Conservation (phyloP, 2,113 vertebrate species). For the Platycercus adscitus region DNA sequence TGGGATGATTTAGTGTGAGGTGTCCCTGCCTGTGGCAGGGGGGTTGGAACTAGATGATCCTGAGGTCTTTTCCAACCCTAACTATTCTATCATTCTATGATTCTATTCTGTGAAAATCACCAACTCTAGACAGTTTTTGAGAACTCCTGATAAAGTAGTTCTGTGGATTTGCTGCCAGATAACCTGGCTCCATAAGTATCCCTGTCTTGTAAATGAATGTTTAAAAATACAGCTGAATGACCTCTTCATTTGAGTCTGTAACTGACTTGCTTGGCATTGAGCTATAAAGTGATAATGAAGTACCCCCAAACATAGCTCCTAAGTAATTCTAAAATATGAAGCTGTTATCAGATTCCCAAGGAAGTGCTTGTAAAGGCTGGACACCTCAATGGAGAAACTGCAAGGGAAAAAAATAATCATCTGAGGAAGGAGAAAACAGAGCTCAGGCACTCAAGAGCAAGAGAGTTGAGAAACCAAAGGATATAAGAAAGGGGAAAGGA, state of each 20-base stretch:
- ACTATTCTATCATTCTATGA: no score
- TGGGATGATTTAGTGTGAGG: no score
- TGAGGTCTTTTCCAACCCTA: no score
- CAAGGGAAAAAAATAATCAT: background rate
- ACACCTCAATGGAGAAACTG: background rate
- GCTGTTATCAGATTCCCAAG: background rate
- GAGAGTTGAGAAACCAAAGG: background rate
- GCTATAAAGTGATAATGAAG: background rate
- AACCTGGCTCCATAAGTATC: background rate
- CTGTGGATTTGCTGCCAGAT: background rate
- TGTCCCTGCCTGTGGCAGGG: no score
- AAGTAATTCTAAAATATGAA: background rate
- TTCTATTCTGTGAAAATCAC: background rate
- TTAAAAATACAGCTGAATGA: background rate
- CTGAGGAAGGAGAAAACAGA: background rate
- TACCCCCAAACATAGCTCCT: background rate
- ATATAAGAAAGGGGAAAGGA: background rate
- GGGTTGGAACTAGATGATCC: no score
- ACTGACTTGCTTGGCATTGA: background rate
- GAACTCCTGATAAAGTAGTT: background rate
- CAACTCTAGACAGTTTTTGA: background rate
- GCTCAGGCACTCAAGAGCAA: background rate
- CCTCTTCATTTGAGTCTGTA: conserved; percentile 1
- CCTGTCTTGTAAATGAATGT: background rate
- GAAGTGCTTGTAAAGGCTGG: background rate